phyloP scores from a whole-genome alignment of 2,797 vertebrate genomes.

The Sardinella longiceps region DNA sequence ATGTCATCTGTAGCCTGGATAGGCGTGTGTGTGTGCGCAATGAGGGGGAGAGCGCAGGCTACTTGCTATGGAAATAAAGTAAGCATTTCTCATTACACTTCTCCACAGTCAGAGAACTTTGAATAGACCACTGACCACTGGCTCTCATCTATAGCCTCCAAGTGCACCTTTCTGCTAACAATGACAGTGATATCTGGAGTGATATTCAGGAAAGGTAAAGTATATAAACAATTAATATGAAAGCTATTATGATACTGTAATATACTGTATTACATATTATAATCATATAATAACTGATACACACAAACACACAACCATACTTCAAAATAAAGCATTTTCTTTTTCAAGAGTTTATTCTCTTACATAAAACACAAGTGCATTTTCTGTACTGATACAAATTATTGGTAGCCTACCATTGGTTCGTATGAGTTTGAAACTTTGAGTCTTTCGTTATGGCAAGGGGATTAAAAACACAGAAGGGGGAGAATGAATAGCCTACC shows the following conservation, averaged over 20 bases:
- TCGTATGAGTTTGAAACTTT: slow-evolving; percentile 56
- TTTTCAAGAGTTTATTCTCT: slow-evolving; percentile 12
- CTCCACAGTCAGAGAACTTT: neutral
- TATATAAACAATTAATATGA: neutral
- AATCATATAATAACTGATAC: neutral
- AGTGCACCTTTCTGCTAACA: neutral
- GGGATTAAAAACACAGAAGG: slow-evolving; percentile 57
- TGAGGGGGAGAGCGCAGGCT: neutral
- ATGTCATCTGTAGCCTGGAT: neutral
- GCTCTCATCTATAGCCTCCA: neutral
- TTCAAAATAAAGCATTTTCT: slow-evolving; percentile 25
- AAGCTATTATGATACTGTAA: neutral
- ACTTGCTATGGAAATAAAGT: neutral
- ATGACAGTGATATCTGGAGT: neutral
- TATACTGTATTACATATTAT: neutral
- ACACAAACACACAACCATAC: slow-evolving; percentile 13
- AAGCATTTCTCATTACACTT: neutral
- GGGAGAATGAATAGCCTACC: slow-evolving; percentile 52
- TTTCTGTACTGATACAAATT: slow-evolving; percentile 67
- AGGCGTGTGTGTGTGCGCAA: neutral
- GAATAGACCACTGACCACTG: neutral
- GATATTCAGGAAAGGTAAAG: neutral
- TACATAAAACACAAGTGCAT: slow-evolving; percentile 16
- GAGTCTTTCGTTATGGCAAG: slow-evolving; percentile 57
- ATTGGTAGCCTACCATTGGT: slow-evolving; percentile 58